Evolutionary conservation across 2,797 vertebrate species (phyloP), one percentile per base, ranked within the genome.

Genomic region (Ataeniobius toweri): DNA sequence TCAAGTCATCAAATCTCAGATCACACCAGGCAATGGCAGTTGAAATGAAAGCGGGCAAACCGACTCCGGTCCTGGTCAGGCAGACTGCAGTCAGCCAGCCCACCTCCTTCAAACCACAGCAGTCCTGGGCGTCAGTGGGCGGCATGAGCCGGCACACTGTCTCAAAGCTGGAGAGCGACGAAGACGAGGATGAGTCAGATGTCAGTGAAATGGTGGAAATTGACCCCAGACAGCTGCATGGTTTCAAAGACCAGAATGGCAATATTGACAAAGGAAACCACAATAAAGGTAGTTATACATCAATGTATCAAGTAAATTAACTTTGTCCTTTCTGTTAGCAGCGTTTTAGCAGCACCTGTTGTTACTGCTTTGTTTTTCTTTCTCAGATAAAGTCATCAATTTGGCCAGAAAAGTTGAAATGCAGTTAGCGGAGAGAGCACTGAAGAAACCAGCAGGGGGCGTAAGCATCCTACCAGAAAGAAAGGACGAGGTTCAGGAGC

Each of bases 131-230:
- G 0, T 39, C 85, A 1, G 73, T 16, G 2, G 73, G 79, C 5
- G 71, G 31, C 0, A 70, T 76, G 13, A 83, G 73, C 41, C 86
- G 76, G 80, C 89, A 85, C 0, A n/a, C 77, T 0, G 78, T 85
- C 26, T 78, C 76, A 5, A 83, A 85, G 41, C 20, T 83, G 31
- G 91, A 92, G 59, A 94, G 91, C 1, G 85, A 90, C 0, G 83
- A 91, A 0, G 89, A 92, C 0, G 89, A 91, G 0, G 82, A 86
- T 0, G 93, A 93, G 0, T 93, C 93, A 0, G 94, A 95, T 0
- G 88, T 91, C 83, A 95, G 95, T 7, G 94, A 95, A 88, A 86
- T 95, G 82, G 89, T 93, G 73, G 94, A 96, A 90, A 92, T 95
- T 39, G 70, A 90, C 58, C 81, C 81, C 0, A 84, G 81, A 50